A percentile compares a stretch with the other conserved stretches of the same genome.
Evolutionary conservation across 2,797 vertebrate genomes (phyloP).

Genomic region (Sebastolobus altivelis): DNA sequence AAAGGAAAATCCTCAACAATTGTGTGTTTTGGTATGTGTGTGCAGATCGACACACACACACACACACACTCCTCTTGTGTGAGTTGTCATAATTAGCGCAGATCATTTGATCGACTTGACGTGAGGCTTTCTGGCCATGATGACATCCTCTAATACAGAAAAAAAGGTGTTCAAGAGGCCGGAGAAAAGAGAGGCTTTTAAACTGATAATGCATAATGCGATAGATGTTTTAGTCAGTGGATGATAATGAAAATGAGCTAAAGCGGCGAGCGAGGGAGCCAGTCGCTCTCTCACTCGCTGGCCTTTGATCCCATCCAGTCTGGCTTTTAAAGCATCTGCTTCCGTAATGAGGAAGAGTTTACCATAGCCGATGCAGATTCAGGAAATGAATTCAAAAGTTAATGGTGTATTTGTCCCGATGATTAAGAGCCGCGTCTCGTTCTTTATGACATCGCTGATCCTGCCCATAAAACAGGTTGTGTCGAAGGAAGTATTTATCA

Average conservation of each 20-base stretch:
- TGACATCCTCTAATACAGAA: slow-evolving; percentile 52
- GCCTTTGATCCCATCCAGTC: slow-evolving; percentile 82
- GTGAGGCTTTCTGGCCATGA: slow-evolving; percentile 38
- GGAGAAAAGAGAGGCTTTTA: slow-evolving; percentile 73
- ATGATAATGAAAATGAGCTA: slow-evolving; percentile 80
- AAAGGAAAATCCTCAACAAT: slow-evolving; percentile 8
- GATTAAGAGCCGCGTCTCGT: slow-evolving; percentile 82
- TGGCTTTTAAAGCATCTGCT: slow-evolving; percentile 83
- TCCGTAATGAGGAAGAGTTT: slow-evolving; percentile 85
- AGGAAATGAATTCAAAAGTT: slow-evolving; percentile 82
- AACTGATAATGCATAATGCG: slow-evolving; percentile 76
- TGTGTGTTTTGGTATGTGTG: slow-evolving; percentile 11
- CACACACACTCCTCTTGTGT: background rate
- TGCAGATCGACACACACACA: background rate
- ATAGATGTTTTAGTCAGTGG: slow-evolving; percentile 75
- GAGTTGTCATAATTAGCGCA: slow-evolving; percentile 38
- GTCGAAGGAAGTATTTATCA: slow-evolving; percentile 63
- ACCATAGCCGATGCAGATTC: slow-evolving; percentile 82
- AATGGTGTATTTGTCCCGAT: slow-evolving; percentile 85
- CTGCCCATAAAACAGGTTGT: slow-evolving; percentile 66
- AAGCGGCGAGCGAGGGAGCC: slow-evolving; percentile 64
- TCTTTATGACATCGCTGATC: slow-evolving; percentile 82
- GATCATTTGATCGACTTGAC: slow-evolving; percentile 60
- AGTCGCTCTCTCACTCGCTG: slow-evolving; percentile 63
- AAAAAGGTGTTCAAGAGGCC: slow-evolving; percentile 59